A percentile compares a stretch with the other conserved stretches of the same genome.
Conservation (phyloP, 1,140 invertebrate genomes). For the Drosophila lini region DNA sequence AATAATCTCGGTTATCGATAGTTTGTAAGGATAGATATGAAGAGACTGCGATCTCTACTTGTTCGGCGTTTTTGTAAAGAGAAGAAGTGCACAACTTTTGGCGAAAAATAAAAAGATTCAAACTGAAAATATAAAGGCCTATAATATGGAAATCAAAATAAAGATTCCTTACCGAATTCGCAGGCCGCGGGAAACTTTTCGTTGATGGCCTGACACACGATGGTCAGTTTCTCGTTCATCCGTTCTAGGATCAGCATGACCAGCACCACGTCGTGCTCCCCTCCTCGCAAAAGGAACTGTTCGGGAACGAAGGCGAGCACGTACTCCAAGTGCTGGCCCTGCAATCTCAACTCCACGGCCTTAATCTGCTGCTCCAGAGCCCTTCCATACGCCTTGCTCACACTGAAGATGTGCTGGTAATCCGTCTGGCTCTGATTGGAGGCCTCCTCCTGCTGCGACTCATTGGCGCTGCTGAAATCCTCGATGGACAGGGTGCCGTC, state of each 20-base stretch:
- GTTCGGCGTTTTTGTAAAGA: too few species aligned
- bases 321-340: slow-evolving; percentile 92
- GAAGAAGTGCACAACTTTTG: too few species aligned
- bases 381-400: slow-evolving; percentile 94
- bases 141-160: not conserved
- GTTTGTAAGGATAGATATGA: too few species aligned
- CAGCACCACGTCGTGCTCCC: slow-evolving; percentile 97
- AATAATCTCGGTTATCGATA: too few species aligned
- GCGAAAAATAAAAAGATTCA: too few species aligned
- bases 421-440: slow-evolving; percentile 88
- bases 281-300: slow-evolving; percentile 94
- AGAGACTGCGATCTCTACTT: too few species aligned
- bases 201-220: slow-evolving; percentile 93
- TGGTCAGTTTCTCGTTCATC: slow-evolving; percentile 95
- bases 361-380: slow-evolving; percentile 97
- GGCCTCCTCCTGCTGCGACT: slow-evolving; percentile 65
- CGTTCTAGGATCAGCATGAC: slow-evolving; percentile 95
- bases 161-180: slow-evolving; percentile 86
- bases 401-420: slow-evolving; percentile 95
- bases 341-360: slow-evolving; percentile 94
- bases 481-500: slow-evolving; percentile 72
- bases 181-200: slow-evolving; percentile 89
- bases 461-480: slow-evolving; percentile 83
- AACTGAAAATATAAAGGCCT: too few species aligned
- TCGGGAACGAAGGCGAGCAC: slow-evolving; percentile 96